Percentiles rank a stretch among this genome's conserved stretches.
phyloP scores from a whole-genome alignment of 2,797 vertebrate species.

The Chromis chromis region DNA sequence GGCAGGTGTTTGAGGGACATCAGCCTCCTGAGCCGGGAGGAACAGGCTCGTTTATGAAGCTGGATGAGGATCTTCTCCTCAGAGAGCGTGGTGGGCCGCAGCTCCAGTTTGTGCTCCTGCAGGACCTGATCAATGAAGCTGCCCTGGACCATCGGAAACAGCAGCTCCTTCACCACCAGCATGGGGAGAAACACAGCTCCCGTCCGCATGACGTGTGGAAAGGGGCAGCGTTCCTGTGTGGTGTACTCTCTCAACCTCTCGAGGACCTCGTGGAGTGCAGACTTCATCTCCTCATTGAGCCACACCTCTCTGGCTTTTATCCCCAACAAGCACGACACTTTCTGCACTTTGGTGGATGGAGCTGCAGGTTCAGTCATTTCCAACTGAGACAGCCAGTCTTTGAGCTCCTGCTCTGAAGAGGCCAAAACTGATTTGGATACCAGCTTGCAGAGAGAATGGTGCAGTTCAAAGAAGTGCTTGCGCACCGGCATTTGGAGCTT shows the following conservation, averaged over 20 bases:
- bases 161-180: constrained; percentile 93
- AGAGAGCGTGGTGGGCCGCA: constrained; percentile 94
- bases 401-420: constrained; percentile 85
- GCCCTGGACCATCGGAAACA: constrained; percentile 89
- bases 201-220: constrained; percentile 92
- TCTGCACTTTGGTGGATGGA: constrained; percentile 77
- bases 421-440: constrained; percentile 82
- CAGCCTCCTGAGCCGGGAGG: constrained; percentile 92
- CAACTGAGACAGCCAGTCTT: constrained; percentile 83
- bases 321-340: constrained; percentile 74
- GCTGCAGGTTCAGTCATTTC: constrained; percentile 47
- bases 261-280: constrained; percentile 82
- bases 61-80: constrained; percentile 93
- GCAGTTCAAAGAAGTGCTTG: constrained; percentile 87
- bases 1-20: constrained; percentile 94
- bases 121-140: constrained; percentile 91
- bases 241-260: constrained; percentile 86
- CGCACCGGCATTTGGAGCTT: constrained; percentile 38
- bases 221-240: constrained; percentile 86
- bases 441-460: constrained; percentile 85
- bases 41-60: constrained; percentile 88
- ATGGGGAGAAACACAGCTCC: constrained; percentile 94
- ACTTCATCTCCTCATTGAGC: constrained; percentile 85
- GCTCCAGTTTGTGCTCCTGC: constrained; percentile 93
- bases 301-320: constrained; percentile 84